Base-by-base conservation (phyloP, 2,888 invertebrate genomes). In the Coenonympha arcania region DNA sequence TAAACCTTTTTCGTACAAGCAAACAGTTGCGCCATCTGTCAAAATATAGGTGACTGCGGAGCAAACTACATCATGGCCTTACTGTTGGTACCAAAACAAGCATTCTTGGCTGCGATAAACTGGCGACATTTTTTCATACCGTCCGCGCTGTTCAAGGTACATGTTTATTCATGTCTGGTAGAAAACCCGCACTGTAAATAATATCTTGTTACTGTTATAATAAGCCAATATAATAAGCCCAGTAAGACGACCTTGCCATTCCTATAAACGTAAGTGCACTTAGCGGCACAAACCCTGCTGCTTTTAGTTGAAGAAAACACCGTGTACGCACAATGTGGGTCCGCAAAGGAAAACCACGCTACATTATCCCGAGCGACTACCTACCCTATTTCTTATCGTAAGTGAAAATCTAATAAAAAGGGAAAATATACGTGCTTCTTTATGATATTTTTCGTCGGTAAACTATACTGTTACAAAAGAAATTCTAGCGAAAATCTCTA, bases 401-500 rank as follows among this genome's bases (percentile, higher is more conserved):
- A 55, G 46, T 48, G 49, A 47, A 24, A 49, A 55, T 55, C 49
- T 49, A 55, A 55, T 55, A 55, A 47, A 44, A 36, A 20, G 30
- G 43, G 37, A 43, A 49, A 49, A 48, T 49, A 52, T 52, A 49
- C 43, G 42, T 39, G 19, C 15, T 24, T 18, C 26, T 49, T 55
- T 49, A 55, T 43, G 39, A 55, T 46, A 41, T 49, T 55, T n/a
- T 39, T 52, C 36, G 46, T 40, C 43, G 39, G 36, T 36, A 37
- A 51, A 41, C 26, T 20, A 31, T 24, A 39, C 24, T 24, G 15
- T 39, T 39, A 39, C 24, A 15, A 13, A 24, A 15, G 39, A 24
- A 39, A 39, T 24, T 24, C 9, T 22, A 39, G 24, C 13, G 24
- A 22, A 9, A 24, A 24, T 8, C 15, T 39, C 24, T 24, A 39